A percentile compares a stretch with the other conserved stretches of the same genome.
Conservation (phyloP, 2,888 invertebrate genomes). For the Lasioglossum oenotherae region DNA sequence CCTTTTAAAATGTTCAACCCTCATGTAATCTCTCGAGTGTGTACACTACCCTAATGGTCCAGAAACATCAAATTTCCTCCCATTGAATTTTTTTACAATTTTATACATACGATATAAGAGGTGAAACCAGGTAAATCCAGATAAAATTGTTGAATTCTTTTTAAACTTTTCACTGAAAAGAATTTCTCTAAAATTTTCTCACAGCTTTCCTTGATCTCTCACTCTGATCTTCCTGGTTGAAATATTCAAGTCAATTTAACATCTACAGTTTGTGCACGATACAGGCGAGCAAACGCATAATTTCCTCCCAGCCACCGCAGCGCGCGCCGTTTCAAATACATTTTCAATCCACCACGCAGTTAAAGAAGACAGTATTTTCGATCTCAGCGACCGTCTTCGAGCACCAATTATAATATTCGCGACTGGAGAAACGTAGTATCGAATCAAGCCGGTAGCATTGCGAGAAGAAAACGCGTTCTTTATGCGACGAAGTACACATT, state of each 20-base stretch:
- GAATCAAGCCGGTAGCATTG: not conserved
- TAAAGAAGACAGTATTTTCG: not conserved
- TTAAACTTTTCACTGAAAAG: no score
- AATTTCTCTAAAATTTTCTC: no score
- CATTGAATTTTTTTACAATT: no score
- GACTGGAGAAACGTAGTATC: not conserved
- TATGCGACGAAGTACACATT: conserved; percentile 70
- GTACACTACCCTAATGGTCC: not conserved
- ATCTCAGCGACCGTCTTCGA: not conserved
- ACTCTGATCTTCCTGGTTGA: not conserved
- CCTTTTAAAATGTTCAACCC: not conserved
- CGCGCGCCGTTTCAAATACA: no score
- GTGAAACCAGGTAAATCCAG: no score
- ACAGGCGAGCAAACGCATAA: not conserved
- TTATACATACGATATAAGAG: no score
- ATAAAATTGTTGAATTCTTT: no score
- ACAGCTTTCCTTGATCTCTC: no score
- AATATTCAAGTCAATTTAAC: not conserved
- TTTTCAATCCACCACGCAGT: not conserved
- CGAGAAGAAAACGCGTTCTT: conserved; percentile 48
- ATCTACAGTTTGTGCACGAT: no score
- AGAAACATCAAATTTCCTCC: not conserved
- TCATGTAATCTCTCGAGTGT: not conserved
- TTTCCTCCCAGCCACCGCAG: not conserved
- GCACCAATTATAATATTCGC: not conserved